Evolutionary conservation across 1,140 invertebrate genomes (phyloP), one percentile per base, ranked within the genome.

Genomic region (Bradysia coprophila): DNA sequence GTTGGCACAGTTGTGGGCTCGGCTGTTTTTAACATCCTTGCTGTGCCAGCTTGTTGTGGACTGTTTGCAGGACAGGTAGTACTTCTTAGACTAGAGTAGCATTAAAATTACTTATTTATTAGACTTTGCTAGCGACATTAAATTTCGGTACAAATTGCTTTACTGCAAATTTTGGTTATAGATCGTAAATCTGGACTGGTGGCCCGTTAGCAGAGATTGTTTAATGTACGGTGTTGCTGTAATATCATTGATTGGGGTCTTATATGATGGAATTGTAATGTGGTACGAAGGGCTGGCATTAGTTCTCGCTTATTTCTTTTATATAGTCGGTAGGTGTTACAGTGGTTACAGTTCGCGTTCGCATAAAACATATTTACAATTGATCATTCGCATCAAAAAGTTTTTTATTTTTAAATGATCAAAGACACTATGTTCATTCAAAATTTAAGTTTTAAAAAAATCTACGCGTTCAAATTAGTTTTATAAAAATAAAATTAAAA

Each of bases 21-120:
- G 5, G 87, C 89, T 4, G 86, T 93, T 11, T 93, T 93, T 64
- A 94, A 93, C 65, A 78, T 93, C 41, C 70, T 93, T 28, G 87
- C 83, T 28, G 86, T 93, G 3, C 78, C 83, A 5, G 83, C 84
- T n/a, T 78, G 86, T 49, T 92, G 87, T 56, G 88, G 86, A n/a
- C 71, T 93, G 3, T 76, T 80, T 47, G 50, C 18, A 18, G 36
- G 24, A 11, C 24, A 33, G 15, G 24, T 44, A 18, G 8, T 20
- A 6, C n/a, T 4, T 18, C n/a, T n/a, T n/a, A n/a, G n/a, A n/a
- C n/a, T n/a, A n/a, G n/a, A n/a, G n/a, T n/a, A 23, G 6, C n/a
- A 42, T 19, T 42, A 10, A 6, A 41, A 11, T 18, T 13, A 22
- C 18, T 9, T 20, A 9, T 2, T 46, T 22, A 42, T 43, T 31